Conservation (phyloP, 2,888 invertebrate genomes). For the Coecobrya sp. region DNA sequence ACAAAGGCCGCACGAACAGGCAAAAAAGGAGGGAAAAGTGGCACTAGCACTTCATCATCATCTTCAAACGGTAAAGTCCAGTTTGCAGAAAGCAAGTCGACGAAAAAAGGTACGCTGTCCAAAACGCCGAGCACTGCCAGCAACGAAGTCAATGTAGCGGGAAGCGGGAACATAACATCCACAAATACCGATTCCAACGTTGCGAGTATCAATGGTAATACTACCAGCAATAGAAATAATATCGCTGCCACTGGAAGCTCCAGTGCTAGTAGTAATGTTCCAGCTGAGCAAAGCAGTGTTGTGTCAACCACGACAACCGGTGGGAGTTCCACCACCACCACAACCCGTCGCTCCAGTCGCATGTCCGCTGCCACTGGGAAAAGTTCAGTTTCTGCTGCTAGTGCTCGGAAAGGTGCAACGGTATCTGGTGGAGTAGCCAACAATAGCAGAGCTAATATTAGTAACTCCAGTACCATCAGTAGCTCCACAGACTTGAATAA, state of each 20-base stretch:
- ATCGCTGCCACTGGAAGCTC: background rate
- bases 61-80: constrained; percentile 8
- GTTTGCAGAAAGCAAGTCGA: background rate
- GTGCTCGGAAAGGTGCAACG: constrained; percentile 44
- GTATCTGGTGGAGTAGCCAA: background rate
- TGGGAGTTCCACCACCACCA: background rate
- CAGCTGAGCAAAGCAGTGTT: constrained; percentile 68
- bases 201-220: background rate
- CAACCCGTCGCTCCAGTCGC: constrained; percentile 68
- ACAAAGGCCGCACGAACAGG: background rate
- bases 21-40: constrained; percentile 39
- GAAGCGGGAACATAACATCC: constrained; percentile 60
- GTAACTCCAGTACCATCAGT: constrained; percentile 1
- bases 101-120: background rate
- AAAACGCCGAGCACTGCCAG: background rate
- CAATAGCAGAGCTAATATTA: constrained; percentile 41
- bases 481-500: constrained; percentile 50
- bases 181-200: constrained; percentile 44
- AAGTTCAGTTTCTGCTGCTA: constrained; percentile 27
- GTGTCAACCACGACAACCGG: constrained; percentile 58
- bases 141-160: constrained; percentile 12
- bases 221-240: background rate
- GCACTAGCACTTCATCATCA: background rate
- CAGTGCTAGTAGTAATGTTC: constrained; percentile 7
- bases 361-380: constrained; percentile 60